phyloP scores from a whole-genome alignment of 1,140 invertebrate genomes.

The Scaptomyza pallida region DNA sequence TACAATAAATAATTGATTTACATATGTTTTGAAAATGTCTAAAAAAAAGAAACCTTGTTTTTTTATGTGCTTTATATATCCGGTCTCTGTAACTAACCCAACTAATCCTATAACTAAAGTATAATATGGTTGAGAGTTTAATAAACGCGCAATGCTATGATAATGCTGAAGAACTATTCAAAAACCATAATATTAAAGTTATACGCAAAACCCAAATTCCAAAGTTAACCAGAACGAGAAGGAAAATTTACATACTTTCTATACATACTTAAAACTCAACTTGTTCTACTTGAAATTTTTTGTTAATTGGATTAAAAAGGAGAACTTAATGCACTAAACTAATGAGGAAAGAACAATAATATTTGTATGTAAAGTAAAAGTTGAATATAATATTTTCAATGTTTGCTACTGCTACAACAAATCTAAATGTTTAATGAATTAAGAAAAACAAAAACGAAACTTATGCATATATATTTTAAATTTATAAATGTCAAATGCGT shows the following conservation, averaged over 20 bases:
- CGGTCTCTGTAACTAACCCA: constrained; percentile 56
- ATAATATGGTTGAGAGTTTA: constrained; percentile 44
- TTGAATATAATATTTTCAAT: constrained; percentile 52
- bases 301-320: constrained; percentile 18
- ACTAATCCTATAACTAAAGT: constrained; percentile 13
- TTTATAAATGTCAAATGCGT: constrained; percentile 78
- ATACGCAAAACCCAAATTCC: background rate
- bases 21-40: constrained; percentile 44
- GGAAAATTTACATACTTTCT: constrained; percentile 7
- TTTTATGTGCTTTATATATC: constrained; percentile 37
- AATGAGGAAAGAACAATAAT: constrained; percentile 64
- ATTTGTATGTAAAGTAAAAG: constrained; percentile 68
- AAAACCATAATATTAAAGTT: background rate
- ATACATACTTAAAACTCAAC: constrained; percentile 18
- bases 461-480: constrained; percentile 69
- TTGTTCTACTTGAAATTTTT: constrained; percentile 26
- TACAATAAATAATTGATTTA: constrained; percentile 76
- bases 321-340: constrained; percentile 32
- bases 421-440: constrained; percentile 48
- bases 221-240: constrained; percentile 7
- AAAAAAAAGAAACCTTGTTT: constrained; percentile 45
- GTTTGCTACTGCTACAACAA: constrained; percentile 37
- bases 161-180: constrained; percentile 18
- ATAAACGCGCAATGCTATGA: constrained; percentile 28
- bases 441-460: constrained; percentile 34